phyloP scores from a whole-genome alignment of 2,113 vertebrate genomes.

The Eonycteris spelaea region DNA sequence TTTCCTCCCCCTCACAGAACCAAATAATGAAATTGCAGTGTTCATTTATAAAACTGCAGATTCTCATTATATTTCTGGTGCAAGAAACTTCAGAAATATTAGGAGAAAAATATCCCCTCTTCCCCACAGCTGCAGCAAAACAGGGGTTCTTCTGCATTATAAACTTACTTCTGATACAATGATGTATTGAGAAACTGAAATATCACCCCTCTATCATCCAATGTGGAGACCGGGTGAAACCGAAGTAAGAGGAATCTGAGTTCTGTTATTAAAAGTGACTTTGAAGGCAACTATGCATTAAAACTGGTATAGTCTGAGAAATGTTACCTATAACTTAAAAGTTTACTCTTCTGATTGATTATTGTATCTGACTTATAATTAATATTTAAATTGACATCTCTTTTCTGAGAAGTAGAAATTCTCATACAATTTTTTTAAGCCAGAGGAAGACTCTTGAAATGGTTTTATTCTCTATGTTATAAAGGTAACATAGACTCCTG shows the following conservation, averaged over 20 bases:
- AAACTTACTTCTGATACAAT: neutral
- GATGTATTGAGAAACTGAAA: neutral
- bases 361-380: neutral
- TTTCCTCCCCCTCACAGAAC: rapidly evolving
- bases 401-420: neutral
- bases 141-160: neutral
- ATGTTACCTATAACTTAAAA: neutral
- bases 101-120: neutral
- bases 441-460: neutral
- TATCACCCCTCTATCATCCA: neutral
- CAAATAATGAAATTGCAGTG: neutral
- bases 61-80: neutral
- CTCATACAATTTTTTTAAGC: neutral
- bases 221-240: neutral
- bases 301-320: neutral
- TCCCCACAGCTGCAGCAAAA: neutral
- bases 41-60: neutral
- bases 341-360: neutral
- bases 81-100: conserved; percentile 5
- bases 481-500: neutral
- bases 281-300: neutral
- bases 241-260: neutral
- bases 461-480: conserved; percentile 15
- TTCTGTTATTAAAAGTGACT: neutral
- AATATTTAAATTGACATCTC: neutral